These are phyloP conservation scores for Virgularia gustaviana DNA, from an alignment of 92 coral and sea anemone species.

Conservation along the genomic window DNA sequence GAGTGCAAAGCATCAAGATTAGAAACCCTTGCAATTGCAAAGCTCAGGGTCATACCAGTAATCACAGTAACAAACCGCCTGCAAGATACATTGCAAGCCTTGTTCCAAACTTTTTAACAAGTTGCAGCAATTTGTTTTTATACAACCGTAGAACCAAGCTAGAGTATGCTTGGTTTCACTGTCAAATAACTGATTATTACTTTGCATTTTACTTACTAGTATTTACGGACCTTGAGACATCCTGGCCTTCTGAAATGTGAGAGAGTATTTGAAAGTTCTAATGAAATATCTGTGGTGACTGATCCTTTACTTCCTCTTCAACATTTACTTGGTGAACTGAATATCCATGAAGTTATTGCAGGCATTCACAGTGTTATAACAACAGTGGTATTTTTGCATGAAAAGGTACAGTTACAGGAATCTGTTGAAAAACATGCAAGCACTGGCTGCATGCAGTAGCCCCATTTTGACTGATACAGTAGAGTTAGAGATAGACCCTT, in stretches of 20 bases:
- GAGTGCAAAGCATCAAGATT: too few species aligned
- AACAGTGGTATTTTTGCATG: slow-evolving; percentile 81
- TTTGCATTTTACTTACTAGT: slow-evolving; percentile 44
- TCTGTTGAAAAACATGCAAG: not conserved
- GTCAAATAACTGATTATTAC: not conserved
- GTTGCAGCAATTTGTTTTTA: not conserved
- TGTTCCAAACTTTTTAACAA: too few species aligned
- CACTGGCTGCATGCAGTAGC: too few species aligned
- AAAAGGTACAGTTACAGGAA: slow-evolving; percentile 52
- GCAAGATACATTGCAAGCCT: too few species aligned
- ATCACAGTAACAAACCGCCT: too few species aligned
- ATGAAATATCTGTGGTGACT: slow-evolving; percentile 80
- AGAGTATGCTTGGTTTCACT: too few species aligned
- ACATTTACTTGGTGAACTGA: slow-evolving; percentile 57
- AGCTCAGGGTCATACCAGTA: too few species aligned
- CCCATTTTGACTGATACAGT: too few species aligned
- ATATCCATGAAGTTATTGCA: slow-evolving; percentile 71
- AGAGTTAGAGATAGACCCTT: too few species aligned
- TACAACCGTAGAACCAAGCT: too few species aligned
- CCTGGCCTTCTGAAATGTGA: slow-evolving; percentile 81
- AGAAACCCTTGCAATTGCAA: too few species aligned
- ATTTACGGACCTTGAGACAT: slow-evolving; percentile 73
- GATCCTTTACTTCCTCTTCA: slow-evolving; percentile 85
- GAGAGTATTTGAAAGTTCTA: slow-evolving; percentile 64
- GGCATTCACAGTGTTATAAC: slow-evolving; percentile 76